Conservation (phyloP, 2,888 invertebrate genomes). For the Napeogenes inachia region DNA sequence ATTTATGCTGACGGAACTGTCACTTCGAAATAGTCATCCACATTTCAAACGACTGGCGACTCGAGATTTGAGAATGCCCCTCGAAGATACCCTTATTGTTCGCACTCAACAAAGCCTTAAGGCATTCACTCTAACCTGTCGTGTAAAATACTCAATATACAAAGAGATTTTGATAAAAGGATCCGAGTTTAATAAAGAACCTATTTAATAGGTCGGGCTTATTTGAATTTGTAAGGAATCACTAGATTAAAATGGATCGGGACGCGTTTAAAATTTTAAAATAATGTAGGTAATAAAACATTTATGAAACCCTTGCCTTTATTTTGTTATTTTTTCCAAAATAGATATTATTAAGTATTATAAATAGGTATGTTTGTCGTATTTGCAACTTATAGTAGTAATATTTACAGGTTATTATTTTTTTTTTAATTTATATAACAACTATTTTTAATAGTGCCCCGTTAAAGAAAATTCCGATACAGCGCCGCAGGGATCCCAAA, state of each 20-base stretch:
- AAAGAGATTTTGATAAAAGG: conserved; percentile 37
- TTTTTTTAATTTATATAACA: no score
- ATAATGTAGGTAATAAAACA: no score
- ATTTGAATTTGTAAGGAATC: conserved; percentile 27
- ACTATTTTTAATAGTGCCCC: no score
- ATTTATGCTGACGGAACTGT: neutral
- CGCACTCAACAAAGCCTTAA: conserved; percentile 31
- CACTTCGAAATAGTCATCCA: neutral
- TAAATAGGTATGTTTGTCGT: no score
- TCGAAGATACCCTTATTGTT: conserved; percentile 14
- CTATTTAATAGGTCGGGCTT: conserved; percentile 24
- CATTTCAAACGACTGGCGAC: neutral
- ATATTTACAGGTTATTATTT: no score
- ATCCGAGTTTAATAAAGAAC: conserved; percentile 23
- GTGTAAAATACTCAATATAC: conserved; percentile 40
- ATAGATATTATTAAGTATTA: no score
- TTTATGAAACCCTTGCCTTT: no score
- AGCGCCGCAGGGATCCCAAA: no score
- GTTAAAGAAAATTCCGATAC: no score
- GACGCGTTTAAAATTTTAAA: no score
- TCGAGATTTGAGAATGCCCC: conserved; percentile 3
- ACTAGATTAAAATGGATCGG: conserved; percentile 14
- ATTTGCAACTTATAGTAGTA: no score
- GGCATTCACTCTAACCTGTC: conserved; percentile 35
- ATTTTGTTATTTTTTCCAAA: no score